Conservation (phyloP, 2,797 vertebrate species). For the Pristis pectinata region DNA sequence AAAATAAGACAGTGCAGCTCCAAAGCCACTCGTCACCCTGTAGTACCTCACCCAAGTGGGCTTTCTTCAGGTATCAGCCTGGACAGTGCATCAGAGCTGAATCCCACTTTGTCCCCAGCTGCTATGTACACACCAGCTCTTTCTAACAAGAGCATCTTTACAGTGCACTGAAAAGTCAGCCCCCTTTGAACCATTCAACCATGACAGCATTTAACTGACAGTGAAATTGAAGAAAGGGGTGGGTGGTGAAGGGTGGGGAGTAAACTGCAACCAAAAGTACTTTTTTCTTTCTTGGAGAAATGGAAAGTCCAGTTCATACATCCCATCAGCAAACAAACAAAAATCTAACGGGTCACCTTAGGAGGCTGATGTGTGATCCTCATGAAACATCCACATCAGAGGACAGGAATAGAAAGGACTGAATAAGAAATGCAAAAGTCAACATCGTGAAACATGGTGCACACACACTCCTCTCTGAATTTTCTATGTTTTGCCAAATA, state of each 20-base stretch:
- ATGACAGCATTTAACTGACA: too few relatives aligned
- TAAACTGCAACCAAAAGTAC: too few relatives aligned
- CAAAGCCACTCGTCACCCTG: not conserved
- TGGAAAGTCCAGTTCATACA: too few relatives aligned
- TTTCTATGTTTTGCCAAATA: not conserved
- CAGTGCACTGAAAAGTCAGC: not conserved
- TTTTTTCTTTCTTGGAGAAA: too few relatives aligned
- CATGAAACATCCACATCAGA: not conserved
- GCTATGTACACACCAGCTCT: not conserved
- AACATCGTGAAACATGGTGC: not conserved
- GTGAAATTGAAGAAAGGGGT: too few relatives aligned
- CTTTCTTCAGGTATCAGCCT: not conserved
- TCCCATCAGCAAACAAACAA: too few relatives aligned
- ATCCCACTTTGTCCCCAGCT: not conserved
- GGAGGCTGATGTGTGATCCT: not conserved
- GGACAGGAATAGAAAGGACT: not conserved
- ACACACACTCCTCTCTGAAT: not conserved
- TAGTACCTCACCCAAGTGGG: not conserved
- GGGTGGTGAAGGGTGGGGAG: too few relatives aligned
- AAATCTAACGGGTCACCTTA: too few relatives aligned
- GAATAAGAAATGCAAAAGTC: not conserved
- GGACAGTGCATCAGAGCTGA: not conserved
- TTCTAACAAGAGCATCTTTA: not conserved
- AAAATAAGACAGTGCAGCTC: not conserved
- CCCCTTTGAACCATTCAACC: not conserved